Conservation (phyloP, 2,888 invertebrate genomes). For the Sinopyrophorus schimmeli region DNA sequence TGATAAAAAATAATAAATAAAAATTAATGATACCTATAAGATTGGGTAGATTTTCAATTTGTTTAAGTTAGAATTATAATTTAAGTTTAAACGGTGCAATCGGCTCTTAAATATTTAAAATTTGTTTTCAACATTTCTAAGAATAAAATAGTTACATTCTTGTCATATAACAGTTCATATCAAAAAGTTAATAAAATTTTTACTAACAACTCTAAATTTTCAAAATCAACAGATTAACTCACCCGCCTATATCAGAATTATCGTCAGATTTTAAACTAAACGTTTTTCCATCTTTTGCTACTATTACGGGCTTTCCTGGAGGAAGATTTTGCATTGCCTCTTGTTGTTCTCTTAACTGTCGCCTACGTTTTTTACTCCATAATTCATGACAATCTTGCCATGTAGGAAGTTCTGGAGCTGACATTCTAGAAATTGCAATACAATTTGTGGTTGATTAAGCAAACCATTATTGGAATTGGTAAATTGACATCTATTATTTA, state of each 20-base stretch:
- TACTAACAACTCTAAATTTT: conserved; percentile 18
- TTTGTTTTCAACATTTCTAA: too few relatives aligned
- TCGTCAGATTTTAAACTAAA: conserved; percentile 53
- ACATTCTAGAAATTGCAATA: conserved; percentile 70
- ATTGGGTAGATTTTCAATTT: too few relatives aligned
- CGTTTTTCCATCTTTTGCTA: conserved; percentile 39
- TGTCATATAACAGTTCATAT: too few relatives aligned
- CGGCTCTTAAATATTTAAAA: too few relatives aligned
- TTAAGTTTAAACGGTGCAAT: too few relatives aligned
- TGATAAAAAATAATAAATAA: too few relatives aligned
- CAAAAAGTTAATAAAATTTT: too few relatives aligned
- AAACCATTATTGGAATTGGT: not conserved
- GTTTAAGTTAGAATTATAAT: too few relatives aligned
- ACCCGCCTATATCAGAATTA: conserved; percentile 61
- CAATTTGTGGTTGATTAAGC: not conserved
- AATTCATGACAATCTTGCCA: conserved; percentile 99
- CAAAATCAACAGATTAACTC: conserved; percentile 49
- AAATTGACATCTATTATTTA: not conserved
- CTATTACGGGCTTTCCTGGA: conserved; percentile 52
- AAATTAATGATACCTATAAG: too few relatives aligned
- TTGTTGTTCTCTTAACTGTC: conserved; percentile 78
- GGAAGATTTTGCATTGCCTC: conserved; percentile 57
- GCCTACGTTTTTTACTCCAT: conserved; percentile 96
- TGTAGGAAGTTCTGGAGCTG: conserved; percentile 82
- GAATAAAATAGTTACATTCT: too few relatives aligned